Conservation (phyloP, 2,888 invertebrate genomes). For the Catotricha subobsoleta region DNA sequence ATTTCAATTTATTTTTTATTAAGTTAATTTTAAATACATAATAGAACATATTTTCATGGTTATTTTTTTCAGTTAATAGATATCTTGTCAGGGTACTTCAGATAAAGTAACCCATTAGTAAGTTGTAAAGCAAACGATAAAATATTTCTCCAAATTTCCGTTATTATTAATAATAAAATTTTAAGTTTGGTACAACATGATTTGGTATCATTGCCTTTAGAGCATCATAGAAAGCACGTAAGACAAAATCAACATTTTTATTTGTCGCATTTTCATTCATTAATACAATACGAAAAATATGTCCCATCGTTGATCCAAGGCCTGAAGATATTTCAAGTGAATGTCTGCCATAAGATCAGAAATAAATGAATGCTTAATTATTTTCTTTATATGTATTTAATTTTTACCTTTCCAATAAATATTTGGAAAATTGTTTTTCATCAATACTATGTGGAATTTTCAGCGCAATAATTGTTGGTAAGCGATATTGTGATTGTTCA, state of each 20-base stretch:
- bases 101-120: too few relatives aligned
- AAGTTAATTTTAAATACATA: too few relatives aligned
- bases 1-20: too few relatives aligned
- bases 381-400: neutral
- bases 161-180: constrained; percentile 4
- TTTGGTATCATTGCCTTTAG: constrained; percentile 1
- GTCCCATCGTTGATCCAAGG: constrained; percentile 61
- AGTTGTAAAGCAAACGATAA: too few relatives aligned
- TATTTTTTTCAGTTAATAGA: too few relatives aligned
- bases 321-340: constrained; percentile 64
- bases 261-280: constrained; percentile 45
- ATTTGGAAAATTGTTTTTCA: constrained; percentile 39
- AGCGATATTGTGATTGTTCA: constrained; percentile 41
- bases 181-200: neutral
- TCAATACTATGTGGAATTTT: constrained; percentile 44
- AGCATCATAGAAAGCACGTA: constrained; percentile 25
- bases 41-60: too few relatives aligned
- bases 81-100: too few relatives aligned
- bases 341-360: constrained; percentile 21
- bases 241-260: constrained; percentile 25
- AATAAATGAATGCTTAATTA: neutral
- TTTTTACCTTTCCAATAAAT: constrained; percentile 45
- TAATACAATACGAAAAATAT: constrained; percentile 68
- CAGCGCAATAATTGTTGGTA: constrained; percentile 52
- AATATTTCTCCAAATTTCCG: too few relatives aligned